A percentile compares a stretch with the other conserved stretches of the same genome.
phyloP scores from a whole-genome alignment of 2,888 invertebrate species.

The Euzetes globulus region DNA sequence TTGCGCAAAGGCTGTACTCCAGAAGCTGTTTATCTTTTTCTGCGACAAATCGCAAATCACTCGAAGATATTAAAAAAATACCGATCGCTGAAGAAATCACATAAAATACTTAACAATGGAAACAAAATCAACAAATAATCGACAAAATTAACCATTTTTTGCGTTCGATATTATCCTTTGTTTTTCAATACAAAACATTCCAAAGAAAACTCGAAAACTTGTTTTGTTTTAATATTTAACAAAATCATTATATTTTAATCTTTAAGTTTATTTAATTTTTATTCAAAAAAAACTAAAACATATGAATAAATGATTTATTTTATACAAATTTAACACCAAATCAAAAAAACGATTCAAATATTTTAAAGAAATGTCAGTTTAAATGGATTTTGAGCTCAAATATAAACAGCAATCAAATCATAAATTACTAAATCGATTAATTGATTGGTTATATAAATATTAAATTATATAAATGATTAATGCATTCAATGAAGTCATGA shows the following conservation, averaged over 20 bases:
- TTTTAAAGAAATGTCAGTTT: not conserved
- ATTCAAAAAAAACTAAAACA: not conserved
- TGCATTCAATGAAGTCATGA: no score
- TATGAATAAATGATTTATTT: not conserved
- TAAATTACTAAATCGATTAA: not conserved
- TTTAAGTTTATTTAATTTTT: not conserved
- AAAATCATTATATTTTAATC: no score
- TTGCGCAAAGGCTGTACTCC: constrained; percentile 9
- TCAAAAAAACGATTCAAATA: not conserved
- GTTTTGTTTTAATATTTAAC: no score
- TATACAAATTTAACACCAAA: not conserved
- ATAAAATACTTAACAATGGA: not conserved
- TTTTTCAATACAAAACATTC: no score
- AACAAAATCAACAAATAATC: not conserved
- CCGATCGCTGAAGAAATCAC: not conserved
- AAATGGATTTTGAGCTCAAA: constrained; percentile 1
- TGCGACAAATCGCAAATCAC: not conserved
- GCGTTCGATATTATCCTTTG: no score
- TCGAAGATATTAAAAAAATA: constrained; percentile 11
- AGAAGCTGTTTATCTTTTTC: not conserved
- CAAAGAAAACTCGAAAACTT: no score
- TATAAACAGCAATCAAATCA: not conserved
- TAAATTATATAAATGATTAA: no score
- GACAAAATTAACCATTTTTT: no score
- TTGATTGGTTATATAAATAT: not conserved